These are phyloP conservation scores for Nanger granti DNA, from an alignment of 2,113 vertebrate species.

Conservation along the genomic window DNA sequence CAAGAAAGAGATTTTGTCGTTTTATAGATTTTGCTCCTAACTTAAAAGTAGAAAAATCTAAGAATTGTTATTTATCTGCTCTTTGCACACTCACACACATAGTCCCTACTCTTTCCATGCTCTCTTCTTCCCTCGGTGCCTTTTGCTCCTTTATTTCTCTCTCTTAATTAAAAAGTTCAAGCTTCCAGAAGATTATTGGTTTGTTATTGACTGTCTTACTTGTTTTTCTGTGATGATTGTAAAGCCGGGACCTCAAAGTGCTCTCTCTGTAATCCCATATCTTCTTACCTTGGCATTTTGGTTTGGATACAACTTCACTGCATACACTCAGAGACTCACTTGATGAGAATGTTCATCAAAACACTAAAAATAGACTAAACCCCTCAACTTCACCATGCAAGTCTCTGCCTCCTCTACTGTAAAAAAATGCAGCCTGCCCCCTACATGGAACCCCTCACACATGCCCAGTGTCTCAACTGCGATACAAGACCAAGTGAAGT, in stretches of 20 bases:
- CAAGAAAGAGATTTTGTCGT: background rate
- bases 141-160: constrained; percentile 23
- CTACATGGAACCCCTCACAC: background rate
- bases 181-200: background rate
- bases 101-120: background rate
- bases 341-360: background rate
- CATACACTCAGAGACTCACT: background rate
- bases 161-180: constrained; percentile 41
- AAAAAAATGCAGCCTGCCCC: background rate
- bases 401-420: background rate
- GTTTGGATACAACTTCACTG: background rate
- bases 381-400: constrained; percentile 52
- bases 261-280: background rate
- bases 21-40: constrained; percentile 50
- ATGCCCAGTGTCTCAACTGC: background rate
- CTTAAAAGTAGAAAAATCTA: constrained; percentile 38
- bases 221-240: background rate
- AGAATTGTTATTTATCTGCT: constrained; percentile 3
- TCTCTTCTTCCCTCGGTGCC: background rate
- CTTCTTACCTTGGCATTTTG: background rate
- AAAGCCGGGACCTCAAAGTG: background rate
- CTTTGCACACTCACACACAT: background rate
- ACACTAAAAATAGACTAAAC: constrained; percentile 1
- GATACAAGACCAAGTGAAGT: background rate
- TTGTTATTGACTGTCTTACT: background rate